Conservation (phyloP, 1,140 invertebrate genomes). For the Drosophila hydei region DNA sequence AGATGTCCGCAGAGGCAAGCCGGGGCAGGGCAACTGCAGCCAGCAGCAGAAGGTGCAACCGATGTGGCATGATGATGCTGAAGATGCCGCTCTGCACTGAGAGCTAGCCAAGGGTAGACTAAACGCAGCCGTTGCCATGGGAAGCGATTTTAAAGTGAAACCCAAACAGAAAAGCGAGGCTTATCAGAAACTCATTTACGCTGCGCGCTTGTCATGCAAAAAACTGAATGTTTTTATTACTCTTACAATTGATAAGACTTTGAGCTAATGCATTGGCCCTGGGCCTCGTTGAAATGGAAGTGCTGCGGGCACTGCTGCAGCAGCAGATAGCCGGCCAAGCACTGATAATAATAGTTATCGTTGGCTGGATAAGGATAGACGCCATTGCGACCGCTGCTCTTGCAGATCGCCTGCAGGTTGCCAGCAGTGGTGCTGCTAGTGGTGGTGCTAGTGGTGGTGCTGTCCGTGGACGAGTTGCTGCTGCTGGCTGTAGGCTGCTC, state of each 20-base stretch:
- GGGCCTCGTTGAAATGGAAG: conserved; percentile 49
- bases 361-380: conserved; percentile 71
- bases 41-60: neutral
- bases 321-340: conserved; percentile 52
- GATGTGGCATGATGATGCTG: neutral
- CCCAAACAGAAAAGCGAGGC: neutral
- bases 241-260: conserved; percentile 55
- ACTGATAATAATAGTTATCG: conserved; percentile 68
- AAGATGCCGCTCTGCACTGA: conserved; percentile 16
- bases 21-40: neutral
- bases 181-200: conserved; percentile 45
- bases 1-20: conserved; percentile 49
- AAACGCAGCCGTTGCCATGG: neutral
- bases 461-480: neutral
- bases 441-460: neutral
- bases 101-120: conserved; percentile 17
- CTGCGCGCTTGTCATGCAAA: conserved; percentile 21
- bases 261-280: conserved; percentile 45
- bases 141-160: conserved; percentile 22
- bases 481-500: neutral
- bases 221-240: conserved; percentile 22
- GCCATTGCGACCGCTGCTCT: conserved; percentile 30
- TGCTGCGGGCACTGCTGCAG: conserved; percentile 68
- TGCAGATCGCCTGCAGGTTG: conserved; percentile 45
- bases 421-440: neutral